These are phyloP conservation scores for Phataginus tricuspis DNA, from an alignment of 2,797 vertebrate species.

Conservation along the genomic window DNA sequence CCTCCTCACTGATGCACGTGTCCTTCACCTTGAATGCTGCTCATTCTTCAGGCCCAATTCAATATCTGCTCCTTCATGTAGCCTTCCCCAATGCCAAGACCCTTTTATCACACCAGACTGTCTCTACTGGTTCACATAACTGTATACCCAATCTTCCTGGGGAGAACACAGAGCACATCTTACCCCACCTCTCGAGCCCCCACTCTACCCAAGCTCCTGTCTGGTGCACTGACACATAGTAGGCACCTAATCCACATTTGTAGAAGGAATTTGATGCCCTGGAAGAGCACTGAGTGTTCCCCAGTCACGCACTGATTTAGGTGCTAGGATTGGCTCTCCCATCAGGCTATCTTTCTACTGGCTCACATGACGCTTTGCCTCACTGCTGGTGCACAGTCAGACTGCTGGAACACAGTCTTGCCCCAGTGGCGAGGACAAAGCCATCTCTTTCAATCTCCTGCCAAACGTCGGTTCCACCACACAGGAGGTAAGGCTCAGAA, in stretches of 20 bases:
- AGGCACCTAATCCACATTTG: background rate
- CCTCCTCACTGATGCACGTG: background rate
- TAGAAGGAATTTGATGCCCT: background rate
- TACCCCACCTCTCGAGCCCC: background rate
- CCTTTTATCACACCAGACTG: background rate
- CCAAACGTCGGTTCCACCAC: constrained; percentile 4
- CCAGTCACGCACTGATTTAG: background rate
- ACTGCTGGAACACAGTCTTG: background rate
- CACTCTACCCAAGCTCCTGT: background rate
- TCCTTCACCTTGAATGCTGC: background rate
- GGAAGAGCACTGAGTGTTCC: background rate
- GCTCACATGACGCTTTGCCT: background rate
- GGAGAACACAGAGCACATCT: background rate
- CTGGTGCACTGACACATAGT: background rate
- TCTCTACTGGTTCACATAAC: background rate
- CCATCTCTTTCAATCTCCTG: constrained; percentile 24
- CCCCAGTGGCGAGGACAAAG: background rate
- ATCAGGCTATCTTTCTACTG: background rate
- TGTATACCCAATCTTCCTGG: background rate
- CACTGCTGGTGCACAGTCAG: background rate
- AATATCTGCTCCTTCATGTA: background rate
- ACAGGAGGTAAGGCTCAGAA: background rate
- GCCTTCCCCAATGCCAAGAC: background rate
- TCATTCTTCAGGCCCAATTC: background rate
- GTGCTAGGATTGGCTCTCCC: background rate